Evolutionary conservation across 2,888 invertebrate genomes (phyloP).

Genomic region (Sympetrum striolatum): DNA sequence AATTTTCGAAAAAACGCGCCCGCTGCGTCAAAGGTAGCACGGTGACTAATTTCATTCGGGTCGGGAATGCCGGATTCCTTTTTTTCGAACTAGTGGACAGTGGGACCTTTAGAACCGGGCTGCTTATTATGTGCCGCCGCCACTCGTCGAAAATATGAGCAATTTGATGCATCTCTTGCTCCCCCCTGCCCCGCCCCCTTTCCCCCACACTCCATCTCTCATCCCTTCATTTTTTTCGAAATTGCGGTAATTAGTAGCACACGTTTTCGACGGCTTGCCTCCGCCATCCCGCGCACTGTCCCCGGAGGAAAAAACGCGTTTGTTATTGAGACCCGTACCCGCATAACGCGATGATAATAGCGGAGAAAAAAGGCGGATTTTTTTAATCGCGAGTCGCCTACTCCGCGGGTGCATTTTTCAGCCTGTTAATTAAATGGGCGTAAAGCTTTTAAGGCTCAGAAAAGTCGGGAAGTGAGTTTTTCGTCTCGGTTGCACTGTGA

Average conservation of each 20-base stretch:
- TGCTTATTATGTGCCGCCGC: constrained; percentile 16
- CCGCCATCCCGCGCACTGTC: neutral
- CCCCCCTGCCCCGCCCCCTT: neutral
- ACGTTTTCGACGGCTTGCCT: neutral
- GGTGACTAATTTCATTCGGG: constrained; percentile 38
- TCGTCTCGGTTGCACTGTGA: neutral
- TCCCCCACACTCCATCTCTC: neutral
- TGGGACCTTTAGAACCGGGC: neutral
- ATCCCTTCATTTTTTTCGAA: neutral
- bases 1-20: neutral
- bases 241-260: constrained; percentile 42
- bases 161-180: constrained; percentile 3
- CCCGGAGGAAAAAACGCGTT: neutral
- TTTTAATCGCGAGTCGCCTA: neutral
- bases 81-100: constrained; percentile 39
- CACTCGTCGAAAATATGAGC: constrained; percentile 17
- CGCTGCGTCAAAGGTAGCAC: constrained; percentile 31
- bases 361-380: too few relatives aligned
- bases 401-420: neutral
- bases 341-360: neutral
- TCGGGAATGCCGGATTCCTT: constrained; percentile 7
- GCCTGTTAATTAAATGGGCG: neutral
- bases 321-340: neutral
- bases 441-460: neutral
- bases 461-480: too few relatives aligned